These are phyloP conservation scores for Hydroisotoma schaefferi DNA, from an alignment of 2,888 invertebrate species.

Conservation along the genomic window DNA sequence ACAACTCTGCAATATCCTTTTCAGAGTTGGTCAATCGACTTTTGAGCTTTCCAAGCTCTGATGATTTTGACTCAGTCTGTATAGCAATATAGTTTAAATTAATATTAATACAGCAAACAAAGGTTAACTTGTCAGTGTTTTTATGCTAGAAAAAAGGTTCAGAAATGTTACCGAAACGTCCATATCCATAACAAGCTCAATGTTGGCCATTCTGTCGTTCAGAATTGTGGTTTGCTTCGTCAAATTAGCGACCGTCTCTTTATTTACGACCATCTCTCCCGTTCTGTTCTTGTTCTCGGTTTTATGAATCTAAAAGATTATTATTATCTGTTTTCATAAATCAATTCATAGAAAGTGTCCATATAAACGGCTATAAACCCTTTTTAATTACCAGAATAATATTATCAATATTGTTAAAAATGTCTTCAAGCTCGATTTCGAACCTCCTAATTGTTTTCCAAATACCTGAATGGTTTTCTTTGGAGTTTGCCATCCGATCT, in stretches of 20 bases:
- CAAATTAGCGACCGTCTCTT: conserved; percentile 25
- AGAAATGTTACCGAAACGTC: conserved; percentile 25
- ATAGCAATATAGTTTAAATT: too few relatives aligned
- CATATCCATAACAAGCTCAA: conserved; percentile 31
- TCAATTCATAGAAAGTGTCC: too few relatives aligned
- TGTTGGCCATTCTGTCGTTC: conserved; percentile 21
- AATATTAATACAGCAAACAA: too few relatives aligned
- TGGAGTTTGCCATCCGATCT: conserved; percentile 23
- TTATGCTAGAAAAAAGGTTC: too few relatives aligned
- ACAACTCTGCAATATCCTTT: conserved; percentile 35
- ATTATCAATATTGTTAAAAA: conserved; percentile 31
- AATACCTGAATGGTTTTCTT: conserved; percentile 25
- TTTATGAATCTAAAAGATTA: conserved; percentile 40
- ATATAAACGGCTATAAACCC: too few relatives aligned
- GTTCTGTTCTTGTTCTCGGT: conserved; percentile 30
- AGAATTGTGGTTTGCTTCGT: conserved; percentile 12
- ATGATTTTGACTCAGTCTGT: too few relatives aligned
- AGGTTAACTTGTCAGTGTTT: too few relatives aligned
- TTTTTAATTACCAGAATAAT: conserved; percentile 30
- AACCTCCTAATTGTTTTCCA: conserved; percentile 32
- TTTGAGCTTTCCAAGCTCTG: conserved; percentile 22
- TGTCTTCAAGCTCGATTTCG: conserved; percentile 27
- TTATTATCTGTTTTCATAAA: too few relatives aligned
- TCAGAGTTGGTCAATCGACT: conserved; percentile 19
- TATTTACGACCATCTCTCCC: conserved; percentile 18